Evolutionary conservation across 2,113 vertebrate genomes (phyloP), one percentile per base, ranked within the genome.

Genomic region (Forbesichthys agassizii): DNA sequence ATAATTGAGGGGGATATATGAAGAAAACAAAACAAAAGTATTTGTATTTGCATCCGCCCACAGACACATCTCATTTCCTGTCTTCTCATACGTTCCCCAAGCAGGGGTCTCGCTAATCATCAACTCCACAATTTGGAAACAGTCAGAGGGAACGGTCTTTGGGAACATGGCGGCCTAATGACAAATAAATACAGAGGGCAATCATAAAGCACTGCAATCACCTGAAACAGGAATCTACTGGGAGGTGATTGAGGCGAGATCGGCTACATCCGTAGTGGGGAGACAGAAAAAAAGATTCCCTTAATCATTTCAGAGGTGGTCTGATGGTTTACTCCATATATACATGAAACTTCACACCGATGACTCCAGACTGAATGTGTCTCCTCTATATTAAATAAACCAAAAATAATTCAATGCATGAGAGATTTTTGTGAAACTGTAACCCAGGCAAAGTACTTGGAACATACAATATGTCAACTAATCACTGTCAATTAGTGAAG

Each of bases 91-190:
- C 59, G 55, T 72, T 53, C 51, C 42, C 78, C 74, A 69, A 11
- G 59, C 33, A 53, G 73, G 76, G 54, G 70, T 68, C 67, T 56
- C 13, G 13, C 62, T 74, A 81, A 79, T 87, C 72, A 69, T 75
- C 33, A 68, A 69, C 82, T 73, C 68, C 57, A 63, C 56, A 68
- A 66, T 73, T 73, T 77, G 36, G 36, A 8, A 6, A 42, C 36
- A 42, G 65, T 74, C 69, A 70, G 53, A 55, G 12, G 18, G 18
- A n/a, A 55, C 14, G 53, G 18, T 18, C 14, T 27, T 27, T 27
- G 36, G 36, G 36, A 6, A 42, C 36, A 42, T 8, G 36, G 7
- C 7, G 36, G 36, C 36, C 60, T 58, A 81, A 71, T 66, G 52
- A 59, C 13, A 10, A 75, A 64, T 12, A 71, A 81, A 74, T 42